Percentiles rank a stretch among this genome's conserved stretches.
phyloP scores from a whole-genome alignment of 2,113 vertebrate genomes.

The Mola mola region DNA sequence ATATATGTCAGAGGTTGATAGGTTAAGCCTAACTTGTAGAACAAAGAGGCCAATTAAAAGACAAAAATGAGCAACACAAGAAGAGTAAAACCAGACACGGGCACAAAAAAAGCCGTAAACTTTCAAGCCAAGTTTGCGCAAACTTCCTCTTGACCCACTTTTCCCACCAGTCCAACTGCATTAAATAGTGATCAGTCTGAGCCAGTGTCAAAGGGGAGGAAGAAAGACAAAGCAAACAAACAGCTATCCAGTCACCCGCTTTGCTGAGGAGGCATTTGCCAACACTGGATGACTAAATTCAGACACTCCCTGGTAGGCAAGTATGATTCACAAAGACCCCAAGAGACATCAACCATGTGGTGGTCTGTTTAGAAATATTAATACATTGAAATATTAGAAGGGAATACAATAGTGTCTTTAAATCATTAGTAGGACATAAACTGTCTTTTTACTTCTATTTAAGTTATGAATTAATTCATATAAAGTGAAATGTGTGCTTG shows the following conservation, averaged over 20 bases:
- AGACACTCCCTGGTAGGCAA: constrained; percentile 26
- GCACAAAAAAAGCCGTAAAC: not conserved
- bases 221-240: constrained; percentile 47
- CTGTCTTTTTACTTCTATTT: too few relatives aligned
- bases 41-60: too few relatives aligned
- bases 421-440: too few relatives aligned
- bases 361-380: not conserved
- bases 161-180: constrained; percentile 36
- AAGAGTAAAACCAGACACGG: not conserved
- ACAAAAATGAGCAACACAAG: not conserved
- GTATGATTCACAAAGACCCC: constrained; percentile 41
- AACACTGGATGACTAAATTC: constrained; percentile 28
- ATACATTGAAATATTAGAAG: too few relatives aligned
- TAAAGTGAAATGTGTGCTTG: too few relatives aligned
- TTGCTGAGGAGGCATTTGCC: constrained; percentile 17
- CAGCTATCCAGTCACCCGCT: constrained; percentile 38
- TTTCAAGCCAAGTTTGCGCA: constrained; percentile 32
- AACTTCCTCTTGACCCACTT: constrained; percentile 70
- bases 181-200: constrained; percentile 45
- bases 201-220: constrained; percentile 24
- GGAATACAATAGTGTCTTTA: too few relatives aligned
- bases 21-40: too few relatives aligned
- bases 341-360: not conserved
- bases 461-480: too few relatives aligned
- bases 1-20: too few relatives aligned